Conservation (phyloP, 2,888 invertebrate species). For the Athetis lepigone region DNA sequence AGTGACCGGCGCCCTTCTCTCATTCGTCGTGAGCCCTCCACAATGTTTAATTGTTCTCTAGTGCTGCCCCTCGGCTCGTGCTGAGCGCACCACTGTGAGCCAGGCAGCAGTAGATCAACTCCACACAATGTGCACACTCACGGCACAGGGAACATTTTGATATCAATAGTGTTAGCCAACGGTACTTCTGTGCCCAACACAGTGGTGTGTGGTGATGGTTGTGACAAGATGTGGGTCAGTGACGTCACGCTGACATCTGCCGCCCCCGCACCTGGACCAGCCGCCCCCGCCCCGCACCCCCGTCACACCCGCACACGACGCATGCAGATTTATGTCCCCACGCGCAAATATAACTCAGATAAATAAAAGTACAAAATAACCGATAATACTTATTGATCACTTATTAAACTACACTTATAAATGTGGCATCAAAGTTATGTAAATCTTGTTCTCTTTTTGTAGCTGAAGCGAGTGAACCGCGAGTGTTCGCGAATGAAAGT, state of each 20-base stretch:
- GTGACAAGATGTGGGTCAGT: slow-evolving; percentile 76
- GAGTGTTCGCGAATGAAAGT: slow-evolving; percentile 16
- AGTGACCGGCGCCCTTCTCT: too few species aligned
- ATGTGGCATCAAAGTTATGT: too few species aligned
- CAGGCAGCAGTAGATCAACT: slow-evolving; percentile 7
- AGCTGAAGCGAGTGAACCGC: background rate
- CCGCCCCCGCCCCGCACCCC: slow-evolving; percentile 25
- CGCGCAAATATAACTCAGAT: slow-evolving; percentile 24
- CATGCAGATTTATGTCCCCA: slow-evolving; percentile 83
- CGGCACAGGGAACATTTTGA: too few species aligned
- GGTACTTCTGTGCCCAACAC: slow-evolving; percentile 5
- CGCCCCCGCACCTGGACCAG: slow-evolving; percentile 84
- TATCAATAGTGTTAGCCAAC: background rate
- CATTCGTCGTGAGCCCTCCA: too few species aligned
- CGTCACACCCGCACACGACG: slow-evolving; percentile 52
- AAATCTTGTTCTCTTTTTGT: background rate
- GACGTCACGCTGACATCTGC: slow-evolving; percentile 78
- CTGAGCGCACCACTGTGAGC: background rate
- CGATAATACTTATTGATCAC: background rate
- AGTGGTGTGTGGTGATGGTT: slow-evolving; percentile 7
- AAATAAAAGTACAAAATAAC: slow-evolving; percentile 8
- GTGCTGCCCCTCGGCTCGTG: slow-evolving; percentile 1
- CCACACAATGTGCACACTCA: background rate
- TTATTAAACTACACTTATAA: too few species aligned
- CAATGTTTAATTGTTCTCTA: too few species aligned